A percentile compares a stretch with the other conserved stretches of the same genome.
These are phyloP conservation scores for Scaptomyza reducta DNA, from an alignment of 2,888 invertebrate genomes.

Conservation along the genomic window DNA sequence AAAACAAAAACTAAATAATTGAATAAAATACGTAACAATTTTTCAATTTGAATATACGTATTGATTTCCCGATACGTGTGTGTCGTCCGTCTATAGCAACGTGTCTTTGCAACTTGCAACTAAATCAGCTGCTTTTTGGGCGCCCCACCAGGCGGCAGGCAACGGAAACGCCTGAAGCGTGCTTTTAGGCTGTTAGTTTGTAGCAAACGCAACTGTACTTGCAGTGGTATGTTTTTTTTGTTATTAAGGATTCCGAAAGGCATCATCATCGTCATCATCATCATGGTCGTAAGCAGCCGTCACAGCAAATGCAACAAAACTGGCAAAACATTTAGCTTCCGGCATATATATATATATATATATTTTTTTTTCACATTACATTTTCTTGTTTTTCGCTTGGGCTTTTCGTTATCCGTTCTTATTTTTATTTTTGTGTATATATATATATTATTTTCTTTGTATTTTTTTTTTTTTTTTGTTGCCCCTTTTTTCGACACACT, in stretches of 20 bases:
- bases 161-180: slow-evolving; percentile 11
- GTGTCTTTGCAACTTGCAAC: slow-evolving; percentile 3
- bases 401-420: slow-evolving; percentile 7
- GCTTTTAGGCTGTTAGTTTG: slow-evolving; percentile 39
- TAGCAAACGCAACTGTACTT: slow-evolving; percentile 48
- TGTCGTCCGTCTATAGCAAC: not conserved
- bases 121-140: slow-evolving; percentile 2
- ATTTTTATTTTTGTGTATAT: slow-evolving; percentile 15
- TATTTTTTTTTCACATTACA: slow-evolving; percentile 57
- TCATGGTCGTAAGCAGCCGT: not conserved
- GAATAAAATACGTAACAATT: slow-evolving; percentile 30
- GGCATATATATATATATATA: slow-evolving; percentile 55
- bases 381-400: slow-evolving; percentile 45
- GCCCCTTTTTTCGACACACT: slow-evolving; percentile 48
- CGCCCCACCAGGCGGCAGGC: not conserved
- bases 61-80: not conserved
- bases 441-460: slow-evolving; percentile 6
- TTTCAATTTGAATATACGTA: slow-evolving; percentile 36
- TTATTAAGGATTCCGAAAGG: slow-evolving; percentile 13
- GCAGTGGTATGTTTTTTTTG: slow-evolving; percentile 1
- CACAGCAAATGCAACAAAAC: slow-evolving; percentile 27
- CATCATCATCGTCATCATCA: slow-evolving; percentile 4
- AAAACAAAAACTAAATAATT: slow-evolving; percentile 11
- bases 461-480: slow-evolving; percentile 8
- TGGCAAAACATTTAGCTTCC: slow-evolving; percentile 74